Evolutionary conservation across 2,113 vertebrate species (phyloP), one percentile per base, ranked within the genome.

Genomic region (Cavia porcellus): DNA sequence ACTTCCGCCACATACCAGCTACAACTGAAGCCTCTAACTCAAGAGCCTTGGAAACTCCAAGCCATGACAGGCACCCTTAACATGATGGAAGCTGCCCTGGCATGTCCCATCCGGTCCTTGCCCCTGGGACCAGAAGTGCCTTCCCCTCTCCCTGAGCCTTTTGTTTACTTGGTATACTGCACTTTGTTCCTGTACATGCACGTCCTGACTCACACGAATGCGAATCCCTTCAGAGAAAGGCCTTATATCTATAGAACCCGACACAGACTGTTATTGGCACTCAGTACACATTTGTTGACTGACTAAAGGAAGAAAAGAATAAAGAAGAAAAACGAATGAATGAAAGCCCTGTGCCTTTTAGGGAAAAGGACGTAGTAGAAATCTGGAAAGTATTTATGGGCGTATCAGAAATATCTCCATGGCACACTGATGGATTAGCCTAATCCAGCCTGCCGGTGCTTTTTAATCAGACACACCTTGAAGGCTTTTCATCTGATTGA

Each of bases 381-480:
- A 95, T 96, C 96, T 97, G 96, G 95, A 98, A 96, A 70, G 42
- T 96, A 92, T 93, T 68, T 91, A 47, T 20, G 45, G 79, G 84
- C 17, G 0, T 92, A 84, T 93, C 83, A 93, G 92, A 94, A 93
- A 75, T 81, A 96, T 77, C 88, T 77, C 5, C 45, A 80, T 81
- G 59, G 80, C 85, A 88, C 92, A 42, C 66, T 97, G 97, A 97
- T 82, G 97, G 92, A 97, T 96, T 89, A 96, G 80, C 50, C 10
- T 52, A 50, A 52, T 52, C 50, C 50, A 52, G 7, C 75, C 74
- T 84, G 96, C 88, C 90, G 84, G 75, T 96, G 70, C 68, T 50
- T 96, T 93, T 92, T 96, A 97, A 97, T 98, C 96, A 96, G n/a
- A 90, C 30, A 61, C 96, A 93, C 95, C 92, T 95, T 97, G 81